A percentile compares a stretch with the other conserved stretches of the same genome.
Evolutionary conservation across 2,888 invertebrate genomes (phyloP).

Genomic region (Apotomis betuletana): DNA sequence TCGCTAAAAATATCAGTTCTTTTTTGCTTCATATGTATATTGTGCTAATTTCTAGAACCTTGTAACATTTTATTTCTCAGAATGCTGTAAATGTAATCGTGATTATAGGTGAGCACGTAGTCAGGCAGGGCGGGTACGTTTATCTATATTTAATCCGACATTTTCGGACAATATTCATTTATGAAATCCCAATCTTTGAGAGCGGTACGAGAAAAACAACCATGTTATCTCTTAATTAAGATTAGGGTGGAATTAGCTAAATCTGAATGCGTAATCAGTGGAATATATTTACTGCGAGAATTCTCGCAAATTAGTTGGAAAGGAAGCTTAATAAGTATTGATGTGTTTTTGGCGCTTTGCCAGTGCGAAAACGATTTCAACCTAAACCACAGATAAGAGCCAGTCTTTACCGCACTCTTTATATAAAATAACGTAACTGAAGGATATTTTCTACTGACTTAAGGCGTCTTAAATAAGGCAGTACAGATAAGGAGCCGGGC

Average conservation of each 20-base stretch:
- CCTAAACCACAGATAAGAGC: conserved; percentile 12
- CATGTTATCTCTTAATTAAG: conserved; percentile 13
- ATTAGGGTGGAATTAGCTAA: conserved; percentile 22
- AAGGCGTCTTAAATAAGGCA: background rate
- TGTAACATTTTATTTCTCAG: too few species aligned
- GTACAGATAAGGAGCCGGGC: conserved; percentile 21
- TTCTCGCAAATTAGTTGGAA: conserved; percentile 25
- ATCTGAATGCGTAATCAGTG: conserved; percentile 9
- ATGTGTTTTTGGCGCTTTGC: conserved; percentile 32
- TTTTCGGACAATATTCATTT: background rate
- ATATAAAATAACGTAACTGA: background rate
- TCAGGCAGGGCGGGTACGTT: too few species aligned
- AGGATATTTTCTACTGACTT: background rate
- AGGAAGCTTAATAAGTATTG: conserved; percentile 35
- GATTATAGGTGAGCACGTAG: too few species aligned
- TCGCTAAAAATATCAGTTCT: background rate
- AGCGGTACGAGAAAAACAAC: background rate
- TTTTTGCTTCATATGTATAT: background rate
- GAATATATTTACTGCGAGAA: conserved; percentile 21
- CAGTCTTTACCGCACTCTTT: background rate
- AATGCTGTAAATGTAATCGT: too few species aligned
- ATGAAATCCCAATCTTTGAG: background rate
- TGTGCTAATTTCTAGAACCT: too few species aligned
- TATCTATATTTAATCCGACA: background rate
- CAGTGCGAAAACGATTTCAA: conserved; percentile 24